Base-by-base conservation (phyloP, 2,113 vertebrate species). In the Brachyhypopomus occidentalis region DNA sequence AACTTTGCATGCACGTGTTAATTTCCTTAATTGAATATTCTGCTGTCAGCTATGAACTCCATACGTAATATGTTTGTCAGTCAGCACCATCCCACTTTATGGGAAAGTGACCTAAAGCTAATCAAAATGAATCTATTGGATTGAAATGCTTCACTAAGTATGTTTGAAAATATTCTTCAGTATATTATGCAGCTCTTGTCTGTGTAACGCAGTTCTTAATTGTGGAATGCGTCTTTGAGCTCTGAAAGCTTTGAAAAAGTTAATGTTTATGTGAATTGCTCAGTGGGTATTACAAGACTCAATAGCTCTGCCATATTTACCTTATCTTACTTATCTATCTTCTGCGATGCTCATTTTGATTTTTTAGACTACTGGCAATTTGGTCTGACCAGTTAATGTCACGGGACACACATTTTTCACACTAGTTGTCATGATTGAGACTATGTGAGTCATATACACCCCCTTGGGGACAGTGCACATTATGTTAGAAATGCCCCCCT, bases 11-110 rank as follows among this genome's bases (percentile, higher is more conserved):
- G 36, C 45, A 16, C 2, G 19, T 79, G 19, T 52, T 64, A 73
- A 90, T 89, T 88, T 82, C 52, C 58, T 64, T 86, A 85, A 90
- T 88, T 87, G 85, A 89, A 90, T 86, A 86, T 75, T 34, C 48
- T 70, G 52, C 75, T 64, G 67, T 71, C 62, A 60, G 52, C 62
- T 23, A 60, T 79, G 55, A 76, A 77, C 72, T 79, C 79, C 75
- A 70, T 81, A 55, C 80, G 58, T 75, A 59, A 81, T 76, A 72
- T 77, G 58, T 82, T 82, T 76, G 71, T 81, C 71, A 48, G 34
- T 52, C 30, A 75, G 67, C 59, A 23, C 72, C 72, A 72, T 75
- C 23, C 23, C 55, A 71, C 20, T 67, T 22, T 48, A 67, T 75
- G 62, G 52, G 17, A 20, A 84, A 41, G 72, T 27, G 30, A 58